Conservation (phyloP, 2,888 invertebrate species). For the Thymelicus sylvestris region DNA sequence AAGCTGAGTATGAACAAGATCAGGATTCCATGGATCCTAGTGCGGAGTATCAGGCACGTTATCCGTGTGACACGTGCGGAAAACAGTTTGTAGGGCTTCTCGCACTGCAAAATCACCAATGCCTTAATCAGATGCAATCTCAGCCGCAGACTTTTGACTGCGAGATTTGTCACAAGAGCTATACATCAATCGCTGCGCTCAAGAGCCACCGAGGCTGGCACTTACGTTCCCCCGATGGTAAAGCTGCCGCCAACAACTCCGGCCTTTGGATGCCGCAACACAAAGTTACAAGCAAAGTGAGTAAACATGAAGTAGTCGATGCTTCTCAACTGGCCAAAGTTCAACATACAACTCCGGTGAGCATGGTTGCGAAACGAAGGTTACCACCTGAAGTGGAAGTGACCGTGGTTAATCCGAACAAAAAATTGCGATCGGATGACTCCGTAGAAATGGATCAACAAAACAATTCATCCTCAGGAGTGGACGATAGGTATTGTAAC, state of each 20-base stretch:
- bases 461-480: conserved; percentile 64
- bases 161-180: conserved; percentile 87
- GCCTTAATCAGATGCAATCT: conserved; percentile 66
- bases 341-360: conserved; percentile 55
- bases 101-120: conserved; percentile 83
- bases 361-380: conserved; percentile 65
- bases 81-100: conserved; percentile 82
- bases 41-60: conserved; percentile 79
- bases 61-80: conserved; percentile 82
- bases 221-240: conserved; percentile 83
- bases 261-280: conserved; percentile 84
- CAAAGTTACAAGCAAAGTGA: conserved; percentile 80
- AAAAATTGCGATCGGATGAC: conserved; percentile 76
- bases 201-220: conserved; percentile 89
- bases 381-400: conserved; percentile 81
- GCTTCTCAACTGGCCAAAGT: conserved; percentile 62
- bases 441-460: conserved; percentile 74
- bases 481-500: conserved; percentile 83
- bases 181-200: conserved; percentile 87
- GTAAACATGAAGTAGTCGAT: conserved; percentile 79
- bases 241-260: conserved; percentile 80
- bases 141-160: conserved; percentile 84
- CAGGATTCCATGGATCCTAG: conserved; percentile 69
- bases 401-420: conserved; percentile 80
- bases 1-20: conserved; percentile 70